These are phyloP conservation scores for Indicator maculatus DNA, from an alignment of 2,113 vertebrate species.

Conservation along the genomic window DNA sequence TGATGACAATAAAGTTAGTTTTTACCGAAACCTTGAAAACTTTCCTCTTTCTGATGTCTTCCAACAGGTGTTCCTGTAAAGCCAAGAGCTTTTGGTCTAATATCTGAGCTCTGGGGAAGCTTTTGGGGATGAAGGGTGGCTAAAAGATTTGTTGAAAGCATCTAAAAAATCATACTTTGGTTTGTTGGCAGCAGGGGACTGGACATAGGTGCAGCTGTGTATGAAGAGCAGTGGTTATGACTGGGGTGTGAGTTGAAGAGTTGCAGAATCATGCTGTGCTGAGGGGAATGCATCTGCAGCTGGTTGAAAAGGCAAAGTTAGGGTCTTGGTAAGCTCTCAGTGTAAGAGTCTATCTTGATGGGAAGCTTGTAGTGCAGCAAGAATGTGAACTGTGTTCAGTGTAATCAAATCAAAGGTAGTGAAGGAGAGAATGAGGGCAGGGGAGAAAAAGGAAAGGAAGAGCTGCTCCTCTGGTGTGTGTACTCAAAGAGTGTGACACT, in stretches of 20 bases:
- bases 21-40: background rate
- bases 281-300: background rate
- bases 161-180: background rate
- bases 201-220: background rate
- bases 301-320: background rate
- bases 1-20: background rate
- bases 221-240: background rate
- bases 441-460: background rate
- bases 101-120: background rate
- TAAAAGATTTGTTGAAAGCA: background rate
- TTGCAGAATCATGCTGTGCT: background rate
- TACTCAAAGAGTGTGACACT: background rate
- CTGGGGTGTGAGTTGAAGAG: background rate
- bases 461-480: background rate
- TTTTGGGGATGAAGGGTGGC: background rate
- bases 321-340: background rate
- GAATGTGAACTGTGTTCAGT: conserved; percentile 4
- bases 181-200: background rate
- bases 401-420: background rate
- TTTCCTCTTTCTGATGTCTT: background rate
- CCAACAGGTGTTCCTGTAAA: background rate
- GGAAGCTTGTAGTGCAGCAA: background rate
- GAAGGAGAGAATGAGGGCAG: background rate
- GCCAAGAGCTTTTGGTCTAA: background rate
- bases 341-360: background rate